Conservation (phyloP, 2,113 vertebrate species). For the Osmerus mordax region DNA sequence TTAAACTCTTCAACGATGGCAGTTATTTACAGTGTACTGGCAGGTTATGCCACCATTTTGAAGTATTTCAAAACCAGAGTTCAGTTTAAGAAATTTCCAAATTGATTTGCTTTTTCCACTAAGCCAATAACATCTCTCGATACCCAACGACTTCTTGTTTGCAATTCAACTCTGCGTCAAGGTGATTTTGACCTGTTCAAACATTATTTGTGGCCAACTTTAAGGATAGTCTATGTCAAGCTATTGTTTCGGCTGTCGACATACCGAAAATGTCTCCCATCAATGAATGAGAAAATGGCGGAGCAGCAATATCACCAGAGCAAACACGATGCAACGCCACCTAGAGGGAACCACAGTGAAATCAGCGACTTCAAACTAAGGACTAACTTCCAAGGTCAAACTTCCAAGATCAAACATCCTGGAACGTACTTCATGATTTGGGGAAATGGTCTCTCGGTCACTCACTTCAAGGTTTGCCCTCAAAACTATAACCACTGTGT, state of each 20-base stretch:
- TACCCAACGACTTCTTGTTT: not conserved
- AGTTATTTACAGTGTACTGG: too few species aligned
- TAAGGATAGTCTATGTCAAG: constrained; percentile 30
- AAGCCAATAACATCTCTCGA: not conserved
- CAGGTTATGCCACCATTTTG: too few species aligned
- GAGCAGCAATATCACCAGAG: constrained; percentile 23
- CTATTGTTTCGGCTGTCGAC: constrained; percentile 30
- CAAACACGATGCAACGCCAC: constrained; percentile 42
- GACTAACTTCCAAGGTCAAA: constrained; percentile 29
- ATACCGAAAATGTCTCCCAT: constrained; percentile 25
- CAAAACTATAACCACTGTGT: constrained; percentile 4
- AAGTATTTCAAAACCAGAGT: too few species aligned
- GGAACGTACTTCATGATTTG: constrained; percentile 16
- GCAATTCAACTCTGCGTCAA: not conserved
- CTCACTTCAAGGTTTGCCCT: not conserved
- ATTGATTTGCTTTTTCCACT: not conserved
- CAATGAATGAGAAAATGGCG: constrained; percentile 55
- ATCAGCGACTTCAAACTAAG: constrained; percentile 12
- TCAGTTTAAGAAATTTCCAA: too few species aligned
- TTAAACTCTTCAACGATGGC: too few species aligned
- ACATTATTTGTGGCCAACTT: not conserved
- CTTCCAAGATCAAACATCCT: constrained; percentile 26
- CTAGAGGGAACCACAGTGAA: constrained; percentile 38
- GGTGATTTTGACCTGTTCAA: not conserved
- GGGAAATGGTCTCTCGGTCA: not conserved